These are phyloP conservation scores for Gymnocheta viridis DNA, from an alignment of 2,888 invertebrate species.

Conservation along the genomic window DNA sequence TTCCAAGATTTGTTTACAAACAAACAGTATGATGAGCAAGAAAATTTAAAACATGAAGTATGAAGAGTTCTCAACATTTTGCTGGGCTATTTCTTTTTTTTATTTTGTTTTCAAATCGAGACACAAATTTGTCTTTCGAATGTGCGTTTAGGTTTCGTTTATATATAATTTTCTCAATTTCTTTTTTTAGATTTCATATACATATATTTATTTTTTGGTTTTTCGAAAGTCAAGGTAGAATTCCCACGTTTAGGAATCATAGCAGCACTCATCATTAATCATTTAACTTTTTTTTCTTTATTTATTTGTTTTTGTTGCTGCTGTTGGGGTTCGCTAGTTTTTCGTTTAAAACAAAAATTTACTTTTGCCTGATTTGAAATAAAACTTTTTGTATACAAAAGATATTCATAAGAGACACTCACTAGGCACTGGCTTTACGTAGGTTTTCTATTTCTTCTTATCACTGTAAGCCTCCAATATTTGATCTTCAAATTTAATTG, in stretches of 20 bases:
- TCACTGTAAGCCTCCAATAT: not conserved
- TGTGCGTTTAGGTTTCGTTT: constrained; percentile 55
- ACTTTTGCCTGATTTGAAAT: constrained; percentile 35
- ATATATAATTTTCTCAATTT: constrained; percentile 16
- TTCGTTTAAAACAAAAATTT: constrained; percentile 23
- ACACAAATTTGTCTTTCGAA: constrained; percentile 52
- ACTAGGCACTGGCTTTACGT: constrained; percentile 52
- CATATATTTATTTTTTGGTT: constrained; percentile 20
- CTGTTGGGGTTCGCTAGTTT: not conserved
- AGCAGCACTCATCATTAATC: constrained; percentile 80
- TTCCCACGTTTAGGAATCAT: constrained; percentile 80
- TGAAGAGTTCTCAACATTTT: not conserved
- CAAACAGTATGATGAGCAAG: no score
- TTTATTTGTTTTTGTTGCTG: constrained; percentile 13
- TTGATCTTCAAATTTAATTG: constrained; percentile 21
- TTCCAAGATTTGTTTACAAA: no score
- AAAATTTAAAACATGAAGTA: not conserved
- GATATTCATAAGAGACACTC: not conserved
- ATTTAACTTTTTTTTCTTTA: constrained; percentile 67
- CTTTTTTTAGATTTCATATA: constrained; percentile 11
- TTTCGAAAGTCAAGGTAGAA: constrained; percentile 70
- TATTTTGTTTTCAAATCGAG: constrained; percentile 20
- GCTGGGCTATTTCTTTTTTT: constrained; percentile 41
- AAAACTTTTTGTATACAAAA: constrained; percentile 4
- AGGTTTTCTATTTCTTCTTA: constrained; percentile 9